Conservation (phyloP, 2,888 invertebrate species). For the Sarcophaga subvicina region DNA sequence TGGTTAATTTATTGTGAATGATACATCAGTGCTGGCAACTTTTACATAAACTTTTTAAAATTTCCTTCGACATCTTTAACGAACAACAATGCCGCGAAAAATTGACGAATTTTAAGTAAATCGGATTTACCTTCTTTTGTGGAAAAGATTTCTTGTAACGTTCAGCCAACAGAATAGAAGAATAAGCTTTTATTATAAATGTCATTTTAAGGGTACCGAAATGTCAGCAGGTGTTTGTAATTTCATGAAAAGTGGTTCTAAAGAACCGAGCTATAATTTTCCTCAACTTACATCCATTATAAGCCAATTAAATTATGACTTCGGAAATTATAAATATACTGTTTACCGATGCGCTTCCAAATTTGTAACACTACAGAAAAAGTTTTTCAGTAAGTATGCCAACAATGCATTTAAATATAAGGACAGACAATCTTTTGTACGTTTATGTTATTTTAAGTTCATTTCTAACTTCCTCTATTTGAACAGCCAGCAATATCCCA, state of each 20-base stretch:
- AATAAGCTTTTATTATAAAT: background rate
- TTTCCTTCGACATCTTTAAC: constrained; percentile 71
- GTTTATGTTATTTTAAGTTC: background rate
- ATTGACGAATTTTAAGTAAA: constrained; percentile 32
- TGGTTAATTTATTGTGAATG: constrained; percentile 21
- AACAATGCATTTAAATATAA: background rate
- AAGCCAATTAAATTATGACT: constrained; percentile 76
- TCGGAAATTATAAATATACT: constrained; percentile 78
- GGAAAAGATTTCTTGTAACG: background rate
- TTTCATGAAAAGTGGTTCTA: constrained; percentile 15
- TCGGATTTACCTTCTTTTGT: constrained; percentile 7
- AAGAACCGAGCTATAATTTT: constrained; percentile 64
- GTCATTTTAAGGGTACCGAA: background rate
- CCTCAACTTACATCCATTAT: constrained; percentile 74
- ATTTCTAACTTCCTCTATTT: constrained; percentile 34
- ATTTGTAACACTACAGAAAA: constrained; percentile 78
- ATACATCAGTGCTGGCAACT: constrained; percentile 45
- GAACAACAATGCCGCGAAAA: constrained; percentile 55
- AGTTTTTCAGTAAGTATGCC: constrained; percentile 77
- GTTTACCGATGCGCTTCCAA: constrained; percentile 81
- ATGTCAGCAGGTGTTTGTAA: constrained; percentile 39
- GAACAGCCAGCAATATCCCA: constrained; percentile 78
- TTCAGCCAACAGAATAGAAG: background rate
- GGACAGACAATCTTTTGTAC: background rate
- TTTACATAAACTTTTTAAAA: constrained; percentile 63